Base-by-base conservation (phyloP, 2,888 invertebrate genomes). In the Pollenia labialis region DNA sequence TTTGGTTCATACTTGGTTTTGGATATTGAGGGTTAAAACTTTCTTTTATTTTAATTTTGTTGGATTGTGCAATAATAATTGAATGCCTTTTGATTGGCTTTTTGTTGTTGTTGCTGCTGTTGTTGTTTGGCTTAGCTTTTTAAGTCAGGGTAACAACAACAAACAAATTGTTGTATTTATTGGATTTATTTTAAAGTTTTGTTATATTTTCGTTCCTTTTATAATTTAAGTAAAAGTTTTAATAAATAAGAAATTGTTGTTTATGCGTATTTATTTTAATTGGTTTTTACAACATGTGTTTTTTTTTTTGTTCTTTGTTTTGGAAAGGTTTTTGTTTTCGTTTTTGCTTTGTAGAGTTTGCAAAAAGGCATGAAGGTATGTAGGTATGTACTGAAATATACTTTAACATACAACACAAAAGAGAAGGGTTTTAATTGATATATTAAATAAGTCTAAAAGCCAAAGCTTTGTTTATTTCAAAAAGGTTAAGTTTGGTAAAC, bases 51-150 rank as follows among this genome's bases (percentile, higher is more conserved):
- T 76, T 66, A 60, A 40, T 12, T 71, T 79, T 72, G 62, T 60
- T 71, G 74, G 40, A 60, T 77, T 71, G 42, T 77, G 54, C 54
- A 68, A 79, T 84, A 80, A 74, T 80, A 84, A 84, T 84, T 84
- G 84, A 84, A 80, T 80, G 84, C 84, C 74, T 60, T 84, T 74
- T 84, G 84, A 84, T 84, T 79, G 71, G 79, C 42, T 84, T 68
- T 79, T 71, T 62, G 8, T 46, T 44, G 40, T 32, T 40, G 68
- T 50, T 66, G 6, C 9, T 69, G n/a, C 14, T 66, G 16, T 66
- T 64, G 42, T 56, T 60, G 7, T 64, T 64, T 54, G 8, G 54
- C 12, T 77, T 64, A 75, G 58, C 56, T 50, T 60, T 18, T 68
- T 60, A 46, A 79, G 58, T 74, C 64, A 68, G 84, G 18, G 66